Percentiles rank a stretch among this genome's conserved stretches.
These are phyloP conservation scores for Formicarius rufipectus DNA, from an alignment of 2,113 vertebrate genomes.

Conservation along the genomic window DNA sequence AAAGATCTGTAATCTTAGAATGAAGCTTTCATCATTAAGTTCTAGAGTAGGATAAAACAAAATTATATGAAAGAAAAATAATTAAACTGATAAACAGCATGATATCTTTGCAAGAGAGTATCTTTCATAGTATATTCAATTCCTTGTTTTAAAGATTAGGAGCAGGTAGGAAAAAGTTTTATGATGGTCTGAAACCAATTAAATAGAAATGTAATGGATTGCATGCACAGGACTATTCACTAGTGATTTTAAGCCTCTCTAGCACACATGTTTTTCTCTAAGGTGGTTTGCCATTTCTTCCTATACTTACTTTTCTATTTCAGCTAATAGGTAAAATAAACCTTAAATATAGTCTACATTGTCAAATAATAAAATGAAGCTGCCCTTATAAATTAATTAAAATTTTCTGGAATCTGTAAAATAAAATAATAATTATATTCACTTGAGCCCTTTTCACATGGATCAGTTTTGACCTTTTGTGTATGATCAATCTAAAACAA, in stretches of 20 bases:
- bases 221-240: neutral
- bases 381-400: neutral
- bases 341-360: neutral
- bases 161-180: neutral
- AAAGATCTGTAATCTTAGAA: constrained; percentile 21
- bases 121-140: constrained; percentile 6
- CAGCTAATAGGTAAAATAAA: neutral
- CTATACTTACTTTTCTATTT: neutral
- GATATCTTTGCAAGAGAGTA: neutral
- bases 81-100: constrained; percentile 23
- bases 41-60: constrained; percentile 37
- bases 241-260: neutral
- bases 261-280: neutral
- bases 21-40: neutral
- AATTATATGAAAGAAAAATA: constrained; percentile 14
- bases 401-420: neutral
- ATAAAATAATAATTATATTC: neutral
- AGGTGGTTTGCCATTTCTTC: neutral
- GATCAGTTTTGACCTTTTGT: neutral
- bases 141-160: neutral
- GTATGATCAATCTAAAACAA: neutral
- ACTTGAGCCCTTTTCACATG: neutral
- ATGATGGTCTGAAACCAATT: neutral
- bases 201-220: neutral
- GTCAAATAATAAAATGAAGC: neutral